Evolutionary conservation across 30 jellyfish, hydroid and myxozoan genomes (phyloP), one percentile per base, ranked within the genome.

Genomic region (Aurelia aurita complex sp. Pacific): DNA sequence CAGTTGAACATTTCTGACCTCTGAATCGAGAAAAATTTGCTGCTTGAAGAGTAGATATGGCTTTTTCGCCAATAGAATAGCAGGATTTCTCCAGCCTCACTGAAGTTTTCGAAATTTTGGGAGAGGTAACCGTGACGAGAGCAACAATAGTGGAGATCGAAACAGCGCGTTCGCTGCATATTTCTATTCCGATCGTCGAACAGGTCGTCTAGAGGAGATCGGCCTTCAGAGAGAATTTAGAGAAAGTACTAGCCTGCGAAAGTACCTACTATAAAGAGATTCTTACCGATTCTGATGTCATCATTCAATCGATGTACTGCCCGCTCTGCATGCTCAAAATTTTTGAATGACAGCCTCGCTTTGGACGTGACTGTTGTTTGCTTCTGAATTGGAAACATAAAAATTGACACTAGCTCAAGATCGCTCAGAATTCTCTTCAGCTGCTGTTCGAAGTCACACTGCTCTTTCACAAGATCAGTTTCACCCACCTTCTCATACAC

Each of bases 301-400:
- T 64, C 86, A 57, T 76, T 59, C 18, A 63, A 19, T 18, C 53
- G 38, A 16, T 6, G 69, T 12, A 76, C 86, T 10, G 63, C 76
- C 40, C 38, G 42, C 18, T 63, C 86, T 5, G 86, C 86, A 76
- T 76, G 64, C 38, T 76, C 76, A n/a, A 63, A 63, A 61, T 33
- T 2, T 38, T 16, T n/a, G 38, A 64, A 76, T 11, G 18, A 15
- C 19, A 63, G 43, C 15, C 2, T 23, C 6, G 86, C 86, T 43
- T 35, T 76, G 50, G 77, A 61, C 2, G 64, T 2, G 29, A 63
- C 18, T 54, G 86, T 43, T 36, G 16, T 17, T 61, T 76, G 59
- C 16, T 57, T 32, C 3, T 51, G 54, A 13, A 73, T 73, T n/a
- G 67, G 83, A 73, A 42, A 51, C 11, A 50, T n/a, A 1, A 13